A percentile compares a stretch with the other conserved stretches of the same genome.
Evolutionary conservation across 35 echinoderm and acorn worm species (phyloP).

Genomic region (Strongylocentrotus purpuratus): DNA sequence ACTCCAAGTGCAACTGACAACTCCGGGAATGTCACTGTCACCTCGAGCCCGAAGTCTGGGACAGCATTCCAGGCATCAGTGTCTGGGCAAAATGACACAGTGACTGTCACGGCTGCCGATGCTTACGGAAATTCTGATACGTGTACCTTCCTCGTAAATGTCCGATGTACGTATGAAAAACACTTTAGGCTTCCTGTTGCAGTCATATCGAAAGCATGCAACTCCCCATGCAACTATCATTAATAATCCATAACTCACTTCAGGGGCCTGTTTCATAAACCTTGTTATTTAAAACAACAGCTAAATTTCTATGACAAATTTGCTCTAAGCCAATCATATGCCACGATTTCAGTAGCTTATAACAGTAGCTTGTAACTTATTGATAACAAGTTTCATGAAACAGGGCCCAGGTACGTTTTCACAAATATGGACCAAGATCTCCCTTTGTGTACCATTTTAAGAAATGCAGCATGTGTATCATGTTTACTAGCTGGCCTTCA

Average conservation of each 20-base stretch:
- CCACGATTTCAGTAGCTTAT: too few relatives aligned
- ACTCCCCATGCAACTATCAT: too few relatives aligned
- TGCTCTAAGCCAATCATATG: too few relatives aligned
- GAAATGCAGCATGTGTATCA: background rate
- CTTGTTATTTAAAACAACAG: too few relatives aligned
- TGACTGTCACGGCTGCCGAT: background rate
- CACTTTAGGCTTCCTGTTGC: background rate
- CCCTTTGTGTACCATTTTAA: background rate
- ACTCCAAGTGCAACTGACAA: background rate
- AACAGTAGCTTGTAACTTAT: too few relatives aligned
- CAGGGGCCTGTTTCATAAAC: too few relatives aligned
- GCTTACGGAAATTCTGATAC: background rate
- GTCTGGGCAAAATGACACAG: background rate
- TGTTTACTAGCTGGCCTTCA: background rate
- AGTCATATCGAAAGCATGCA: background rate
- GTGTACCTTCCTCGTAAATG: constrained; percentile 22
- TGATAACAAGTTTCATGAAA: too few relatives aligned
- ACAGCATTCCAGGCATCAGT: background rate
- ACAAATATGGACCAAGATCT: background rate
- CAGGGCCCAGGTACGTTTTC: too few relatives aligned
- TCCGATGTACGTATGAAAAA: background rate
- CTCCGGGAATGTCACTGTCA: background rate
- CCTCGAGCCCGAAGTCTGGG: background rate
- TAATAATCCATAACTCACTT: too few relatives aligned
- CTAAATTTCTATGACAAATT: too few relatives aligned